Base-by-base conservation (phyloP, 2,888 invertebrate genomes). In the Fissipunctia ypsillon region DNA sequence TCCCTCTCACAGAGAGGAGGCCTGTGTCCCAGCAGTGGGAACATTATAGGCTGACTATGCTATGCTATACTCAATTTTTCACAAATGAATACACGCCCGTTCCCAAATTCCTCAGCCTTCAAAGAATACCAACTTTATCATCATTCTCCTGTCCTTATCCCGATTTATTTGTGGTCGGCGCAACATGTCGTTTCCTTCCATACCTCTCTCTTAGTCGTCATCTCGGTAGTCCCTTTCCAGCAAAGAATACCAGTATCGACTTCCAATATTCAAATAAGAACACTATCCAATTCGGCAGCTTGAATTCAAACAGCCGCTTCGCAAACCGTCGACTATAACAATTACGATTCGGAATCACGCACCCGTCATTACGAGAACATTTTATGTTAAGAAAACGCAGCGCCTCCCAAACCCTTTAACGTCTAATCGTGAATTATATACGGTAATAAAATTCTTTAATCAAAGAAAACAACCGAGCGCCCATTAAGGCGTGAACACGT, bases 381-480 rank as follows among this genome's bases (percentile, higher is more conserved):
- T 95, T 95, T 95, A 96, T 96, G 95, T 94, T 90, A 87, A 92
- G 91, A 88, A 82, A 87, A 82, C 81, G 88, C 88, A 89, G 86
- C 92, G 78, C 93, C 91, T 90, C 90, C 89, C 88, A 91, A 93
- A 94, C 95, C 95, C 95, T 95, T 95, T 93, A 90, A 90, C 93
- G 93, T 94, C 95, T 96, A 96, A 96, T 96, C 96, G 96, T 96
- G 96, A 96, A 95, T 95, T 96, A 96, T 96, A 94, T 89, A 90
- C 94, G 88, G 94, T 95, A 96, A 96, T 96, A 96, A 96, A 96
- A 96, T 96, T 96, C 96, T 96, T 96, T 96, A 96, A 96, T 96
- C 96, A 96, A 96, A 96, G 96, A 96, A 95, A 95, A 96, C 95
- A 96, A 95, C 96, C 94, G 91, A 92, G 95, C 89, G 87, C 91